A percentile compares a stretch with the other conserved stretches of the same genome.
phyloP scores from a whole-genome alignment of 1,140 invertebrate genomes.

The Drosophila arawakana region DNA sequence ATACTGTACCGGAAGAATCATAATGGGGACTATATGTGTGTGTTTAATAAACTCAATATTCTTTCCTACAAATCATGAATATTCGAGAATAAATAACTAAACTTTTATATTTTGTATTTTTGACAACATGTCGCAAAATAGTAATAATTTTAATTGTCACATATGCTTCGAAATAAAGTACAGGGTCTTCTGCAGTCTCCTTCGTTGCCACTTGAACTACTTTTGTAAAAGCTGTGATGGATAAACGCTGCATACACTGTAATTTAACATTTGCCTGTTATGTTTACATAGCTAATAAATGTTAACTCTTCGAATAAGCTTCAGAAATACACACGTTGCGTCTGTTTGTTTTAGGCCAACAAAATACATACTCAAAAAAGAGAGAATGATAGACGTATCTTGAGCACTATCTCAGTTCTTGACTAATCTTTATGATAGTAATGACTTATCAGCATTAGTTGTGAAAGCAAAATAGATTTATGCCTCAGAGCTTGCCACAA shows the following conservation, averaged over 20 bases:
- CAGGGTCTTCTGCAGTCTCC: not conserved
- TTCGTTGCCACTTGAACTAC: conserved; percentile 3
- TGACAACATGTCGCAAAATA: no score
- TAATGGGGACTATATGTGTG: no score
- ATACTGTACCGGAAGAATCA: no score
- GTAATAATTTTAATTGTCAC: no score
- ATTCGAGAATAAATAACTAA: no score
- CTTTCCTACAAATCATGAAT: no score
- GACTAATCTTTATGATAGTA: conserved; percentile 8
- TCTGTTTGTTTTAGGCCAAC: not conserved
- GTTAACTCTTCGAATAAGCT: not conserved
- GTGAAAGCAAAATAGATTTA: not conserved
- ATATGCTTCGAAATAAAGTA: no score
- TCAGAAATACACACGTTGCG: not conserved
- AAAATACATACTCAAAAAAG: not conserved
- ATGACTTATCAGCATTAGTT: not conserved
- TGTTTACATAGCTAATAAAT: not conserved
- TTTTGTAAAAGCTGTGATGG: no score
- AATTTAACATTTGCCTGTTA: not conserved
- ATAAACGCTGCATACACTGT: not conserved
- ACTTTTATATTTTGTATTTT: no score
- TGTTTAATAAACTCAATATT: no score
- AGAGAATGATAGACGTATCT: not conserved
- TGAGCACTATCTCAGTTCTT: conserved; percentile 13
- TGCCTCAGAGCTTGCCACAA: not conserved